phyloP scores from a whole-genome alignment of 2,888 invertebrate genomes.

The Melanchra persicariae region DNA sequence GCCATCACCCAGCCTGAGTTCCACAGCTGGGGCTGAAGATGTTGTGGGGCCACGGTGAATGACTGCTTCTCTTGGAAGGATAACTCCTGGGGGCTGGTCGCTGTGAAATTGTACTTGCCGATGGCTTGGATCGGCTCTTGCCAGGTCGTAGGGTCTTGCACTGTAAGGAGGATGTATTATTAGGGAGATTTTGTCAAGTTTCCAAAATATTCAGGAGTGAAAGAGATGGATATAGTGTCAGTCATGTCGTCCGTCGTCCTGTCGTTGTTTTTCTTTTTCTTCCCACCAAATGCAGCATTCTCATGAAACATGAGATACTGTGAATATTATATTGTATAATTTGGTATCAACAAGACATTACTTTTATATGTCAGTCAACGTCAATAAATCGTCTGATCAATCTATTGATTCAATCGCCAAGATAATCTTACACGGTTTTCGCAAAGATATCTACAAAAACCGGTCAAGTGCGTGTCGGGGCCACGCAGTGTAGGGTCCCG shows the following conservation, averaged over 20 bases:
- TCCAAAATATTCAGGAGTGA: not conserved
- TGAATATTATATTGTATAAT: not conserved
- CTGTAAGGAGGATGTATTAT: conserved; percentile 75
- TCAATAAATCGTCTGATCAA: not conserved
- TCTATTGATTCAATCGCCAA: not conserved
- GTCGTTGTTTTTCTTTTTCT: too few species aligned
- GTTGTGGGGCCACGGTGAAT: conserved; percentile 95
- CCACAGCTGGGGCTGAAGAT: conserved; percentile 93
- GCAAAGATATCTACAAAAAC: too few species aligned
- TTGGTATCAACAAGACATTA: not conserved
- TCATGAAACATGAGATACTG: not conserved
- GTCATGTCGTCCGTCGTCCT: too few species aligned
- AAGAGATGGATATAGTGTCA: not conserved
- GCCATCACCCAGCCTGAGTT: conserved; percentile 94
- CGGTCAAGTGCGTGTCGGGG: too few species aligned
- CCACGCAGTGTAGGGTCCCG: not conserved
- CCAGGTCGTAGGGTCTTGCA: conserved; percentile 93
- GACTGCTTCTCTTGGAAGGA: conserved; percentile 94
- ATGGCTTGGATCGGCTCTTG: conserved; percentile 92
- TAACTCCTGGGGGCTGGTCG: conserved; percentile 94
- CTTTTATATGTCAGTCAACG: not conserved
- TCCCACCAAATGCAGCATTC: too few species aligned
- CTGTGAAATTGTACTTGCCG: conserved; percentile 94
- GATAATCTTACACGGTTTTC: conserved; percentile 28
- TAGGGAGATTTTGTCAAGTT: not conserved